These are phyloP conservation scores for Oreochromis tanganicae DNA, from an alignment of 2,113 vertebrate genomes.

Conservation along the genomic window DNA sequence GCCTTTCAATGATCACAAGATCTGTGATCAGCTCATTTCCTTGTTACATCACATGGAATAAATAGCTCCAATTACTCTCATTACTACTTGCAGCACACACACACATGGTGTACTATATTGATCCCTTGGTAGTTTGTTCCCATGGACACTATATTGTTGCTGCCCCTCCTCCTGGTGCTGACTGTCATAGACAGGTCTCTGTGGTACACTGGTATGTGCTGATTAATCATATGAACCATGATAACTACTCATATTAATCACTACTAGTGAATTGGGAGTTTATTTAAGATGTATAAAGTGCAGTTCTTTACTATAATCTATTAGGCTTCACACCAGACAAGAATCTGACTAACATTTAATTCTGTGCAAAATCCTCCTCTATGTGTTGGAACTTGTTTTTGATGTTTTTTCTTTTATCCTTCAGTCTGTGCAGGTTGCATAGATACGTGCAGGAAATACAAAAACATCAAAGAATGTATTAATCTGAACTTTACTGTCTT, in stretches of 20 bases:
- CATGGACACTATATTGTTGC: constrained; percentile 10
- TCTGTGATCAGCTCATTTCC: neutral
- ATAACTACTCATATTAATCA: neutral
- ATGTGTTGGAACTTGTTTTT: neutral
- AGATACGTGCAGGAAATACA: neutral
- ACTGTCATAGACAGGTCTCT: neutral
- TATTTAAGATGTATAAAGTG: neutral
- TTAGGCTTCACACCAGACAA: neutral
- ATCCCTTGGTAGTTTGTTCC: constrained; percentile 18
- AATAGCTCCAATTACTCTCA: neutral
- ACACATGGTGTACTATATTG: neutral
- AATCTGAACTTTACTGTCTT: neutral
- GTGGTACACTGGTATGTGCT: neutral
- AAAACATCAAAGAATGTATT: neutral
- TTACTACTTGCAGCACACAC: neutral
- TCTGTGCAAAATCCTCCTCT: neutral
- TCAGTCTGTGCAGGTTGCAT: neutral
- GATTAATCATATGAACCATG: neutral
- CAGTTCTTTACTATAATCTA: neutral
- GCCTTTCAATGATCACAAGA: neutral
- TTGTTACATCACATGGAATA: neutral
- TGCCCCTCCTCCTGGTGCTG: neutral
- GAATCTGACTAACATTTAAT: neutral
- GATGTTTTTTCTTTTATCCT: neutral
- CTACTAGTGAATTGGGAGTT: neutral